Evolutionary conservation across 2,888 invertebrate genomes (phyloP).

Genomic region (Drosophila silvestris): DNA sequence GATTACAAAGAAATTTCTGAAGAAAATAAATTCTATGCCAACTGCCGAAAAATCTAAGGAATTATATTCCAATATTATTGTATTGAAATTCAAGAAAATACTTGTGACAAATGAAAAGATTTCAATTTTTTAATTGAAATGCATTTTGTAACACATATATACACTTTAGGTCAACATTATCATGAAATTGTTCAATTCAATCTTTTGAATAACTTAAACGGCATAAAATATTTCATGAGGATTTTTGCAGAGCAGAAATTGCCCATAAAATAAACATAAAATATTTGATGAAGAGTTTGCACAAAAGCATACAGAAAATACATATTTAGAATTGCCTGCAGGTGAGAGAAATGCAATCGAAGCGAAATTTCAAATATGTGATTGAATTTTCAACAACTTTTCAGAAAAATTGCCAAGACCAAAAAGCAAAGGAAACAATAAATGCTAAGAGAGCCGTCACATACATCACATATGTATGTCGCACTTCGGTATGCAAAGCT

Average conservation of each 20-base stretch:
- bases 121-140: conserved; percentile 6
- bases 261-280: conserved; percentile 50
- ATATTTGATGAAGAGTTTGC: conserved; percentile 24
- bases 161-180: conserved; percentile 4
- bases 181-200: conserved; percentile 1
- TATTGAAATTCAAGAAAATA: not conserved
- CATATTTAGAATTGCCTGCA: conserved; percentile 46
- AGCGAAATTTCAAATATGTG: conserved; percentile 49
- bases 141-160: not conserved
- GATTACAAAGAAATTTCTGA: not conserved
- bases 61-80: conserved; percentile 12
- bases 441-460: conserved; percentile 30
- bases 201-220: conserved; percentile 39
- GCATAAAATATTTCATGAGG: conserved; percentile 33
- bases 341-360: conserved; percentile 46
- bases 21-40: not conserved
- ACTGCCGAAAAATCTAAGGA: not conserved
- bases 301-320: conserved; percentile 37
- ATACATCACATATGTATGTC: conserved; percentile 2
- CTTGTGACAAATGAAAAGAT: not conserved
- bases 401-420: conserved; percentile 42
- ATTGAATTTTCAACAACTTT: conserved; percentile 45
- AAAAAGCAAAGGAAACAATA: conserved; percentile 39
- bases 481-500: conserved; percentile 57
- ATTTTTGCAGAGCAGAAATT: conserved; percentile 16